Conservation (phyloP, 2,888 invertebrate genomes). For the Drosophila monieri region DNA sequence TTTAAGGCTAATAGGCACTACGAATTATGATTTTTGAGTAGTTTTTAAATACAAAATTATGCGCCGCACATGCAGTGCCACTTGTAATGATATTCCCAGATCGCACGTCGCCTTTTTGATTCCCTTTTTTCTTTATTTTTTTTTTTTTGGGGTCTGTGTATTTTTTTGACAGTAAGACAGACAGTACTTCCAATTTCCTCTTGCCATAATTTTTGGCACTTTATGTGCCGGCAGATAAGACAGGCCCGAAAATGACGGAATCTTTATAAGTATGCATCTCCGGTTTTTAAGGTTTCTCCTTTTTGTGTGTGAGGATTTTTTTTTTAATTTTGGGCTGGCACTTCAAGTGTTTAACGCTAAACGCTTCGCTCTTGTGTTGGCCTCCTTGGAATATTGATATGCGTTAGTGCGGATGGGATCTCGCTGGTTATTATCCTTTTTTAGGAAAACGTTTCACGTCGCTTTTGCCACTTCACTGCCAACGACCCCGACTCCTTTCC, state of each 20-base stretch:
- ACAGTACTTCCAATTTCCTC: constrained; percentile 58
- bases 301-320: not conserved
- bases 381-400: constrained; percentile 47
- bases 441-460: constrained; percentile 60
- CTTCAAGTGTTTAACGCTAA: constrained; percentile 68
- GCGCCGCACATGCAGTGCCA: not conserved
- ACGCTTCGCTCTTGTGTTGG: constrained; percentile 53
- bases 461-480: constrained; percentile 65
- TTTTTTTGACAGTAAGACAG: constrained; percentile 17
- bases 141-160: not conserved
- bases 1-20: not conserved
- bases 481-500: constrained; percentile 18
- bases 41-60: not conserved
- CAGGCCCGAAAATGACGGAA: constrained; percentile 26
- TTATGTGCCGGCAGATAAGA: constrained; percentile 67
- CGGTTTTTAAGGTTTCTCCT: not conserved
- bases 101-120: constrained; percentile 28
- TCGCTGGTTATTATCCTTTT: constrained; percentile 58
- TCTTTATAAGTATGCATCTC: constrained; percentile 12
- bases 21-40: not conserved
- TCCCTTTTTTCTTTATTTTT: not conserved
- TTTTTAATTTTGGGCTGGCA: constrained; percentile 14
- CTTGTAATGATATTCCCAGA: not conserved
- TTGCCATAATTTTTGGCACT: constrained; percentile 75
- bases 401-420: constrained; percentile 42